Base-by-base conservation (phyloP, 2,888 invertebrate species). In the Melinaea marsaeus region DNA sequence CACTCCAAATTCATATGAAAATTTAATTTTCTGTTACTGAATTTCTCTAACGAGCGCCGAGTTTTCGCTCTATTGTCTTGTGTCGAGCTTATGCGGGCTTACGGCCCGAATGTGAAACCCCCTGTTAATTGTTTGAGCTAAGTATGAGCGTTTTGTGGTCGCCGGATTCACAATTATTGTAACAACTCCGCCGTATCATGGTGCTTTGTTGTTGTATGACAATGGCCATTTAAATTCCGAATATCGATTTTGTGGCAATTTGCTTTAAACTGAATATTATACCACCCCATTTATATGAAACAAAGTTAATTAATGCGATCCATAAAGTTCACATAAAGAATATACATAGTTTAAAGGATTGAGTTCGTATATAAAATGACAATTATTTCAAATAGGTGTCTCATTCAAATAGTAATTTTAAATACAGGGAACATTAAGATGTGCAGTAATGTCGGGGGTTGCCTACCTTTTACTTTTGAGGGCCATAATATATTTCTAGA, bases 21-120 rank as follows among this genome's bases (percentile, higher is more conserved):
- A 88, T 88, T 88, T 82, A 88, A 88, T 88, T 86, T 86, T 85
- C 84, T 80, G 85, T 84, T 81, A 83, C 83, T 82, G 83, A 85
- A 84, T 83, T 83, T 84, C 84, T 79, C 81, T 80, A 86, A 86
- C 80, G 75, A 79, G 79, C 80, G 81, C 73, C 64, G 82, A 85
- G 84, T 84, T 85, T 81, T 81, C 81, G 79, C 79, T 81, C 84
- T 80, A 86, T 87, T 89, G 88, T 88, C 81, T 86, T 79, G 77
- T 76, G 78, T 73, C 71, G 75, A 75, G 86, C 84, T 87, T 85
- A 86, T 86, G 84, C 84, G 85, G 87, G 88, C 83, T 85, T 84
- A 82, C 73, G 76, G 71, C 75, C 74, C 79, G 76, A 84, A 86
- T 83, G 83, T 85, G 84, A 81, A 79, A 78, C 83, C 84, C 79